Percentiles rank a stretch among this genome's conserved stretches.
Conservation (phyloP, 2,797 vertebrate species). For the Australoheros facetus region DNA sequence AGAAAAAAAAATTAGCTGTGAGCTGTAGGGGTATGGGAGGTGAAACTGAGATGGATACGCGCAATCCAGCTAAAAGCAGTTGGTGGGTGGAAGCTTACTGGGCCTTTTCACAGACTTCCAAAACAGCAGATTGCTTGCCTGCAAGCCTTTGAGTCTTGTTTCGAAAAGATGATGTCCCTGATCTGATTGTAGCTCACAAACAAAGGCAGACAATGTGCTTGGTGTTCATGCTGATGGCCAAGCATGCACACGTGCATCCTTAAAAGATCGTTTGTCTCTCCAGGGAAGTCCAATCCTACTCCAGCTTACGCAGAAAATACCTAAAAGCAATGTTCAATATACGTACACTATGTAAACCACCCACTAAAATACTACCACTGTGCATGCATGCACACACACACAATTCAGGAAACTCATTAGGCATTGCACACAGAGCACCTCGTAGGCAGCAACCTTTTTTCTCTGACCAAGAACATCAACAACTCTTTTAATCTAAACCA, state of each 20-base stretch:
- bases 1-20: conserved; percentile 71
- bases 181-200: conserved; percentile 55
- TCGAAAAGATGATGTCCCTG: conserved; percentile 38
- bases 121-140: conserved; percentile 53
- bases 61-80: conserved; percentile 62
- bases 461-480: conserved; percentile 65
- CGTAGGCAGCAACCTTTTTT: conserved; percentile 56
- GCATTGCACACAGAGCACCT: conserved; percentile 56
- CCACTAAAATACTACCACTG: conserved; percentile 25
- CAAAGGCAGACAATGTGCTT: conserved; percentile 40
- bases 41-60: conserved; percentile 65
- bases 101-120: conserved; percentile 64
- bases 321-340: conserved; percentile 38
- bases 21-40: conserved; percentile 63
- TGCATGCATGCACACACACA: neutral
- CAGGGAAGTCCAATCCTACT: conserved; percentile 38
- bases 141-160: conserved; percentile 59
- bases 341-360: conserved; percentile 32
- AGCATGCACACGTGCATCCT: conserved; percentile 28
- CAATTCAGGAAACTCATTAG: conserved; percentile 71
- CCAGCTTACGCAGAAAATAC: conserved; percentile 40
- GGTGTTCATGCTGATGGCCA: conserved; percentile 19
- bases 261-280: conserved; percentile 52
- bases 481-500: conserved; percentile 69
- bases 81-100: conserved; percentile 69